phyloP scores from a whole-genome alignment of 2,888 invertebrate genomes.

The Aspidapion aeneum region DNA sequence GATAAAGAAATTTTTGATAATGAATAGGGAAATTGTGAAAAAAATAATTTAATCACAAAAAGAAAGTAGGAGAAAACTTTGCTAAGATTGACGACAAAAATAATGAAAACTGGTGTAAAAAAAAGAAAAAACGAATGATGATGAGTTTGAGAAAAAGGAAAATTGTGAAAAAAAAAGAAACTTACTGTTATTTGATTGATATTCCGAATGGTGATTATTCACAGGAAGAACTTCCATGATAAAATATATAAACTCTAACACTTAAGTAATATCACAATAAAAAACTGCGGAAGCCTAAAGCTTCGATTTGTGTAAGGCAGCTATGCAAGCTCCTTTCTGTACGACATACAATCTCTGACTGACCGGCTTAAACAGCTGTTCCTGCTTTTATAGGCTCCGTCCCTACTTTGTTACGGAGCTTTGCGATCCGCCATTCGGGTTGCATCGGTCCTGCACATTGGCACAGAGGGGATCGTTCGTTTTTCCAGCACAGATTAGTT shows the following conservation, averaged over 20 bases:
- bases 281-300: conserved; percentile 31
- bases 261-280: conserved; percentile 39
- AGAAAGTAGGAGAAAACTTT: too few species aligned
- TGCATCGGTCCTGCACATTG: conserved; percentile 9
- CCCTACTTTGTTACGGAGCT: conserved; percentile 29
- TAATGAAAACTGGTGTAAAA: too few species aligned
- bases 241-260: conserved; percentile 34
- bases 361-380: conserved; percentile 22
- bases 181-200: conserved; percentile 43
- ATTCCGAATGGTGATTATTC: conserved; percentile 35
- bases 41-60: too few species aligned
- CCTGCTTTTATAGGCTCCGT: conserved; percentile 28
- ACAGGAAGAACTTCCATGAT: conserved; percentile 41
- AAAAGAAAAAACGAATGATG: too few species aligned
- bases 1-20: too few species aligned
- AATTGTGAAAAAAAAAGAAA: conserved; percentile 19
- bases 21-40: too few species aligned
- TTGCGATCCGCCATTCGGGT: conserved; percentile 9
- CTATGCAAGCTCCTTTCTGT: conserved; percentile 18
- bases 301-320: conserved; percentile 27
- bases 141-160: too few species aligned
- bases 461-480: not conserved
- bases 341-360: conserved; percentile 15
- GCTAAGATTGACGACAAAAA: too few species aligned
- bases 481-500: not conserved